These are phyloP conservation scores for Drosophila kambysellisi DNA, from an alignment of 2,888 invertebrate genomes.

Conservation along the genomic window DNA sequence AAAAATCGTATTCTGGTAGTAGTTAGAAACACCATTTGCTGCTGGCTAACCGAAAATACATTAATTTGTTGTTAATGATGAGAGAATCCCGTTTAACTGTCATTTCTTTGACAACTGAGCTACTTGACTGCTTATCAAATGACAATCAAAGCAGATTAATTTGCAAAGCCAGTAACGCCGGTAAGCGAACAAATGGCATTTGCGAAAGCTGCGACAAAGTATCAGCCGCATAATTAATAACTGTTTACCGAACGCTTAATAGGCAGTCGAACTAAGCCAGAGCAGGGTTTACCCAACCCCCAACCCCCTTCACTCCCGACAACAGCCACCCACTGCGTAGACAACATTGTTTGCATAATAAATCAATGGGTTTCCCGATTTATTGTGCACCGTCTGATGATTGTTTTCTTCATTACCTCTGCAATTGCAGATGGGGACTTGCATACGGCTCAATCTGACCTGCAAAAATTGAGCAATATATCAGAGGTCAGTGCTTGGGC, in stretches of 20 bases:
- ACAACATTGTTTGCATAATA: constrained; percentile 69
- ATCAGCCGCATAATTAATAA: constrained; percentile 69
- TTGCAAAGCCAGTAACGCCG: constrained; percentile 50
- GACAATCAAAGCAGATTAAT: constrained; percentile 77
- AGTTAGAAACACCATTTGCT: neutral
- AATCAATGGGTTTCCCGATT: constrained; percentile 61
- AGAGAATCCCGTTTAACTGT: constrained; percentile 37
- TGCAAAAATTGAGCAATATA: constrained; percentile 57
- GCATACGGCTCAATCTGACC: constrained; percentile 44
- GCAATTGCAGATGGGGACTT: constrained; percentile 48
- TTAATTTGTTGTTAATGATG: constrained; percentile 46
- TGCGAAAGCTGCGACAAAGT: constrained; percentile 55
- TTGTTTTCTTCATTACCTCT: constrained; percentile 69
- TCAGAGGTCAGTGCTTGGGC: constrained; percentile 29
- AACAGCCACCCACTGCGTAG: constrained; percentile 8
- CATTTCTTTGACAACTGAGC: constrained; percentile 59
- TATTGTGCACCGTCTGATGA: constrained; percentile 47
- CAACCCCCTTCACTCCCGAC: neutral
- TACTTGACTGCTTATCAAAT: constrained; percentile 52
- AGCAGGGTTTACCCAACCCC: neutral
- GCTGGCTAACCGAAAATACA: constrained; percentile 20
- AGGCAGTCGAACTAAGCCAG: constrained; percentile 52
- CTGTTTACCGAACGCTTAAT: constrained; percentile 74
- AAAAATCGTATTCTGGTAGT: neutral
- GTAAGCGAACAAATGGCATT: constrained; percentile 54